These are phyloP conservation scores for Nothura maculosa DNA, from an alignment of 2,797 vertebrate species.

Conservation along the genomic window DNA sequence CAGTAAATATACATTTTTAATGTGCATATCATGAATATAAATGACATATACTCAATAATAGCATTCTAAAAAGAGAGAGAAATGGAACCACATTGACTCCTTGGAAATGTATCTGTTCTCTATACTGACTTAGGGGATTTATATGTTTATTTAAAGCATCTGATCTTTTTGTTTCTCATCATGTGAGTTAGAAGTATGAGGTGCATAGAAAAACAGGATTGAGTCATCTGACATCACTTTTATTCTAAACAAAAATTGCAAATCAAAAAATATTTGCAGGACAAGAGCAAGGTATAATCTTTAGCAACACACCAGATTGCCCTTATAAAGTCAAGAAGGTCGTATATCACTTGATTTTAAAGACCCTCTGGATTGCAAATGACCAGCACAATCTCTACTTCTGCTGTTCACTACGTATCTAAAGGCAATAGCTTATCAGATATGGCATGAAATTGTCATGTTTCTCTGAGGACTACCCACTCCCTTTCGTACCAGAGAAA, in stretches of 20 bases:
- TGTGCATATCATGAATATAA: neutral
- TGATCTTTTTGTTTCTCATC: neutral
- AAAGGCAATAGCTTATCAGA: neutral
- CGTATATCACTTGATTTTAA: neutral
- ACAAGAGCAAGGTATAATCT: neutral
- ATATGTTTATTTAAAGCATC: neutral
- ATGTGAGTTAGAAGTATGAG: neutral
- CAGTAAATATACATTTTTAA: neutral
- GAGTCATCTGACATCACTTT: neutral
- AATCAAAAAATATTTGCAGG: neutral
- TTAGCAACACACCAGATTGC: neutral
- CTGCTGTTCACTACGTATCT: neutral
- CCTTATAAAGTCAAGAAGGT: neutral
- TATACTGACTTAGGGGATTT: neutral
- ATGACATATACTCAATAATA: neutral
- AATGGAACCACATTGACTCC: neutral
- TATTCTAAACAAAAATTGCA: neutral
- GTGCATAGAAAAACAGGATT: neutral
- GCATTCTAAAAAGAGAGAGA: neutral
- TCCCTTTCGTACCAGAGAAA: constrained; percentile 92
- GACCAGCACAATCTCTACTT: neutral
- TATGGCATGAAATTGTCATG: constrained; percentile 10
- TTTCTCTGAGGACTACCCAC: neutral
- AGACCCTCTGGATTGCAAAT: neutral
- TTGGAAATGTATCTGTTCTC: neutral